These are phyloP conservation scores for Prinia subflava DNA, from an alignment of 2,113 vertebrate genomes.

Conservation along the genomic window DNA sequence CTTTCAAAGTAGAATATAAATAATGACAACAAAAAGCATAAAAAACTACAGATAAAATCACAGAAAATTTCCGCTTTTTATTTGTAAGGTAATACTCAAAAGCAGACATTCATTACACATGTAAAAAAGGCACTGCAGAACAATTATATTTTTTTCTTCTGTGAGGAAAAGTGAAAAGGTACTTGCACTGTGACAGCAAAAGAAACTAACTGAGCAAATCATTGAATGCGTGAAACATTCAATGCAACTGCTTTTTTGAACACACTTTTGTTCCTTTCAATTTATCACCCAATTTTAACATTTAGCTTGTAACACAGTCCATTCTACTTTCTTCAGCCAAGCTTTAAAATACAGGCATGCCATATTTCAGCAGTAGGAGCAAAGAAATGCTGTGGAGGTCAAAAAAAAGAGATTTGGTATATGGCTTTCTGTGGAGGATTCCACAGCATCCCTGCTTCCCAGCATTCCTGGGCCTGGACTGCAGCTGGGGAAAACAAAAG, in stretches of 20 bases:
- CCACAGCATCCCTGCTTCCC: neutral
- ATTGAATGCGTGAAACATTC: neutral
- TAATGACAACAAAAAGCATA: neutral
- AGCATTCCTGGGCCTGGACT: neutral
- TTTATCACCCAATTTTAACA: slow-evolving; percentile 41
- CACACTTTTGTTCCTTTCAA: neutral
- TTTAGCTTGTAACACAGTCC: slow-evolving; percentile 10
- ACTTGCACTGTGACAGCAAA: slow-evolving; percentile 13
- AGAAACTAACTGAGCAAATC: neutral
- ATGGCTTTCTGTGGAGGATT: neutral
- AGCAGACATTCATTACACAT: slow-evolving; percentile 11
- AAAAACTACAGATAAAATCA: neutral
- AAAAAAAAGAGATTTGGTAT: neutral
- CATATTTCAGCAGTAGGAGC: neutral
- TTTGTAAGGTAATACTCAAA: neutral
- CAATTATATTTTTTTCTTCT: neutral
- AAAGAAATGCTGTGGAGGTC: neutral
- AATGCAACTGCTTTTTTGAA: neutral
- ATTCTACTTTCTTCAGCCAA: slow-evolving; percentile 10
- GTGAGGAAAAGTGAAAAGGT: neutral
- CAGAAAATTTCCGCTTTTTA: neutral
- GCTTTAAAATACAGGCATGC: neutral
- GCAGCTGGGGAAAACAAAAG: neutral
- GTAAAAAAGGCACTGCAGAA: neutral
- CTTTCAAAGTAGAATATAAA: neutral